Evolutionary conservation across 2,113 vertebrate genomes (phyloP).

Genomic region (Passer domesticus): DNA sequence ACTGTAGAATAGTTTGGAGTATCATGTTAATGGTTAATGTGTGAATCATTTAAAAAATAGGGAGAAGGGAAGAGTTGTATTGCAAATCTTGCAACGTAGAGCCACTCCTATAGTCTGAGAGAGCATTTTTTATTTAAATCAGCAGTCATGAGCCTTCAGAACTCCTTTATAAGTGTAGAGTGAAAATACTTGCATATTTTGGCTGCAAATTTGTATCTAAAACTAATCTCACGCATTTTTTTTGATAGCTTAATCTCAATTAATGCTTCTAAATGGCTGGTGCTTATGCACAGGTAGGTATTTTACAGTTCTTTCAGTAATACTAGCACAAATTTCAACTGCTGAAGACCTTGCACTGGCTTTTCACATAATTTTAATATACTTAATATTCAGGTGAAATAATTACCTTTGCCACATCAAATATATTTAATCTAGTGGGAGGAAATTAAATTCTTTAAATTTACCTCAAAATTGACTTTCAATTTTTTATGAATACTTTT

Average conservation of each 20-base stretch:
- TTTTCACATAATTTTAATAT: not conserved
- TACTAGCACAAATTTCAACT: not conserved
- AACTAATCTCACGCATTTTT: not conserved
- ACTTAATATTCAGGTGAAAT: not conserved
- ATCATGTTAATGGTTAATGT: not conserved
- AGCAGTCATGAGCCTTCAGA: not conserved
- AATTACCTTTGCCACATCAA: not conserved
- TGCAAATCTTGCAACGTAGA: not conserved
- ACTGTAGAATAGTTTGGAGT: not conserved
- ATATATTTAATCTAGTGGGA: not conserved
- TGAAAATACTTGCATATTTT: not conserved
- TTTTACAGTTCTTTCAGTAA: not conserved
- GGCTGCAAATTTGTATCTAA: not conserved
- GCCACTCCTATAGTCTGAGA: not conserved
- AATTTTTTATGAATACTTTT: not conserved
- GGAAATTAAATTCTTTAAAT: not conserved
- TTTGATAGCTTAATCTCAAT: not conserved
- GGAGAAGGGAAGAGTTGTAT: fast-evolving
- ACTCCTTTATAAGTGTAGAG: not conserved
- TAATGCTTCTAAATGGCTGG: not conserved
- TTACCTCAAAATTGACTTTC: not conserved
- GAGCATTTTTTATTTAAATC: not conserved
- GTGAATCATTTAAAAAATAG: not conserved
- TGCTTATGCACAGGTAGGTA: not conserved
- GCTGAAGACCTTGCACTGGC: not conserved